A percentile compares a stretch with the other conserved stretches of the same genome.
Evolutionary conservation across 2,113 vertebrate species (phyloP).

Genomic region (Hydrochoerus hydrochaeris): DNA sequence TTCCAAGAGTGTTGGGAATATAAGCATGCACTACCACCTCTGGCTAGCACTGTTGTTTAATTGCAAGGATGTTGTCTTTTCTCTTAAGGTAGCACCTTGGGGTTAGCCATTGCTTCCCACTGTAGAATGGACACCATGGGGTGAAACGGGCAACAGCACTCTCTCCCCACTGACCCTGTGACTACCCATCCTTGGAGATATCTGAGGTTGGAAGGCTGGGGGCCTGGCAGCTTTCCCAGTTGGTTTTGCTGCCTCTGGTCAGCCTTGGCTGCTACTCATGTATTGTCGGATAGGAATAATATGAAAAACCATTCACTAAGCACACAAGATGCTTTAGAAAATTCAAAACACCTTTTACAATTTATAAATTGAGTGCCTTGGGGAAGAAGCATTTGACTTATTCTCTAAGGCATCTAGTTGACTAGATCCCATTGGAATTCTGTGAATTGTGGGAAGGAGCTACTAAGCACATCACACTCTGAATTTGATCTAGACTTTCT

Average conservation of each 20-base stretch:
- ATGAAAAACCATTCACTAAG: slow-evolving; percentile 59
- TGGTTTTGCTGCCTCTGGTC: not conserved
- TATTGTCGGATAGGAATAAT: slow-evolving; percentile 50
- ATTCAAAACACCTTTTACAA: slow-evolving; percentile 70
- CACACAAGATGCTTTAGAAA: slow-evolving; percentile 50
- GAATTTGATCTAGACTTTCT: slow-evolving; percentile 56
- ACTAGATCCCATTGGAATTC: slow-evolving; percentile 65
- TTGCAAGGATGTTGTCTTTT: not conserved
- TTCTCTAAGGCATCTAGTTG: slow-evolving; percentile 68
- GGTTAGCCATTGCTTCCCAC: not conserved
- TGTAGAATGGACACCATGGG: not conserved
- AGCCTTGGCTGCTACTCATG: slow-evolving; percentile 27
- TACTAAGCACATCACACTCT: slow-evolving; percentile 60
- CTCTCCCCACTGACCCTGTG: slow-evolving; percentile 14
- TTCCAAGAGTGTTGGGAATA: not conserved
- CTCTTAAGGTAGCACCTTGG: not conserved
- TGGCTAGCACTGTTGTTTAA: not conserved
- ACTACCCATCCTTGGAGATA: not conserved
- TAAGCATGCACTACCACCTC: not conserved
- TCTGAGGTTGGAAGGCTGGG: not conserved
- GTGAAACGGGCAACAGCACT: not conserved
- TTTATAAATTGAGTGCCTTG: slow-evolving; percentile 75
- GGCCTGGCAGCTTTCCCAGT: not conserved
- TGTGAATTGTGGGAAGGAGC: slow-evolving; percentile 57
- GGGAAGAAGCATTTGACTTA: slow-evolving; percentile 65